These are phyloP conservation scores for Merops nubicus DNA, from an alignment of 2,113 vertebrate species.

Conservation along the genomic window DNA sequence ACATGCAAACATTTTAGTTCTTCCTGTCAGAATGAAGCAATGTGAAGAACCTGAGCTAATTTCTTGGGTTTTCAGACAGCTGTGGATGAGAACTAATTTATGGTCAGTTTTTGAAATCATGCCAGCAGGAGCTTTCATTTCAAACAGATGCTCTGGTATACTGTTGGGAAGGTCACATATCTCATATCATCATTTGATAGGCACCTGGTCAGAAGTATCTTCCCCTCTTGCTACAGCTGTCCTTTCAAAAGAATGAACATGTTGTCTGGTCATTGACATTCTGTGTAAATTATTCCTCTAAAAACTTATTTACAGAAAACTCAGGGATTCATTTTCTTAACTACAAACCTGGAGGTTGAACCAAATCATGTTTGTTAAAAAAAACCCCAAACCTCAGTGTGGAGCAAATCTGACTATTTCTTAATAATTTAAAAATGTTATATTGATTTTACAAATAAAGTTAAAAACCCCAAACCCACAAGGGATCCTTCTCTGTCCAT, in stretches of 20 bases:
- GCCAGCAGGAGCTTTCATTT: not conserved
- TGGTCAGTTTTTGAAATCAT: not conserved
- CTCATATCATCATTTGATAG: not conserved
- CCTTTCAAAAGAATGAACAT: not conserved
- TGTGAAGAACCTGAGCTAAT: not conserved
- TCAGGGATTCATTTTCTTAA: not conserved
- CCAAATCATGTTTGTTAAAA: not conserved
- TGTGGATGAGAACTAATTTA: not conserved
- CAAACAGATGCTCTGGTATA: not conserved
- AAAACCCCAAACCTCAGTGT: not conserved
- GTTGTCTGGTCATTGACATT: not conserved
- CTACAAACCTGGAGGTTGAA: not conserved
- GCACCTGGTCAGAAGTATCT: not conserved
- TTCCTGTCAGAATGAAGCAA: not conserved
- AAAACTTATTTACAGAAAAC: not conserved
- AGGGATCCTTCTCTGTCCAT: not conserved
- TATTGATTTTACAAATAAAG: not conserved
- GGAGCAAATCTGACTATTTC: not conserved
- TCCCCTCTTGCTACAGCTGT: not conserved
- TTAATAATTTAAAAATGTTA: not conserved
- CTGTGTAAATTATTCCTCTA: not conserved
- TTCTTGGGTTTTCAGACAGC: not conserved
- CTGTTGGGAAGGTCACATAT: not conserved
- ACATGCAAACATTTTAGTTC: not conserved
- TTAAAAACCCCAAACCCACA: not conserved